Percentiles rank a stretch among this genome's conserved stretches.
Evolutionary conservation across 2,113 vertebrate species (phyloP).

Genomic region (Tachysurus fulvidraco): DNA sequence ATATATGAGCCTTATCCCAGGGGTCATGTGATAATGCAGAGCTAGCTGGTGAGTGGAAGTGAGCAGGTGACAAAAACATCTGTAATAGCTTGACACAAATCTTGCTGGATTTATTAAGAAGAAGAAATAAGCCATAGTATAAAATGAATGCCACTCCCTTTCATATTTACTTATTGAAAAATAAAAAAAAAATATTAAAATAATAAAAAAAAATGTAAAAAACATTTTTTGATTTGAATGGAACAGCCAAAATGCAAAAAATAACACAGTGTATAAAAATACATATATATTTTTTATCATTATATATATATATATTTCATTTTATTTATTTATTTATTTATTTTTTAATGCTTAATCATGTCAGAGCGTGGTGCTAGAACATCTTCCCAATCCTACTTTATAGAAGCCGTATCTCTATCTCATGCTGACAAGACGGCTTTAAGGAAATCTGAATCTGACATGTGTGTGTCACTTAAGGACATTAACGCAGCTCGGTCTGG

Average conservation of each 20-base stretch:
- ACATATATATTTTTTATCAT: no score
- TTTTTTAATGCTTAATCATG: not conserved
- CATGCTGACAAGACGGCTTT: constrained; percentile 22
- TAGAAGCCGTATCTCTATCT: constrained; percentile 7
- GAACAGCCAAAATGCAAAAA: not conserved
- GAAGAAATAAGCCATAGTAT: not conserved
- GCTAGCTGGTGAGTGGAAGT: not conserved
- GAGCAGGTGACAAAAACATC: not conserved
- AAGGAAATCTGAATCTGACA: constrained; percentile 25
- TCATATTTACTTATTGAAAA: not conserved
- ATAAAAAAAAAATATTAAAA: no score
- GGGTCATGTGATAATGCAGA: no score
- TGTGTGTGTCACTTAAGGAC: constrained; percentile 35
- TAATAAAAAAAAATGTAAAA: not conserved
- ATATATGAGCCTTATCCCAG: no score
- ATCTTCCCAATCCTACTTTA: not conserved
- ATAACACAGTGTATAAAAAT: no score
- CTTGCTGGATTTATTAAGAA: not conserved
- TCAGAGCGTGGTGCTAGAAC: not conserved
- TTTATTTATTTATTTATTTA: no score
- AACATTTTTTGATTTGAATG: no score
- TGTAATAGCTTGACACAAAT: not conserved
- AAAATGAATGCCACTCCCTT: not conserved
- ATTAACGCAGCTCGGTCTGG: constrained; percentile 28
- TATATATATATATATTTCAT: no score